These are phyloP conservation scores for Phalloptychus januarius DNA, from an alignment of 2,797 vertebrate genomes.

Conservation along the genomic window DNA sequence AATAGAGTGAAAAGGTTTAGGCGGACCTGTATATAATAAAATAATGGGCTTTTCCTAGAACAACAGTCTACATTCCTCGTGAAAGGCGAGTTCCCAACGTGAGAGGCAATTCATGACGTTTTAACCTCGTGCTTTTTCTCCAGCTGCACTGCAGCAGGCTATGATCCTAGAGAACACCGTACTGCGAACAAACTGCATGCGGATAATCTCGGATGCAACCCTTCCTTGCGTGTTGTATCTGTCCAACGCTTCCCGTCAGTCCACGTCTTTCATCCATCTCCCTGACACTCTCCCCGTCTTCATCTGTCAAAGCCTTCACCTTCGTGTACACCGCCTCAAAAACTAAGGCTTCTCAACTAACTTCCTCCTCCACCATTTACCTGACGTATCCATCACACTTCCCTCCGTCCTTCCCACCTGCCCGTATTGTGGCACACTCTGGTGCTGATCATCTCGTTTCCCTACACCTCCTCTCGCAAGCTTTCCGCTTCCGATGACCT, in stretches of 20 bases:
- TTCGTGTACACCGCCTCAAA: slow-evolving; percentile 46
- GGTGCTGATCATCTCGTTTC: slow-evolving; percentile 7
- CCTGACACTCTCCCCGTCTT: slow-evolving; percentile 48
- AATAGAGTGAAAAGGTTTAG: not conserved
- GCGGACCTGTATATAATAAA: not conserved
- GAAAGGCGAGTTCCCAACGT: slow-evolving; percentile 15
- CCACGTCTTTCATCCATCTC: slow-evolving; percentile 24
- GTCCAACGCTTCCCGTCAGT: slow-evolving; percentile 23
- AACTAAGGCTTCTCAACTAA: slow-evolving; percentile 24
- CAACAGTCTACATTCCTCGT: not conserved
- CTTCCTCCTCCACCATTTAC: slow-evolving; percentile 37
- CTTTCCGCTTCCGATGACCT: slow-evolving; percentile 45
- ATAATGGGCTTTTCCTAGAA: not conserved
- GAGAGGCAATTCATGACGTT: slow-evolving; percentile 25
- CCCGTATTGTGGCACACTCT: slow-evolving; percentile 25
- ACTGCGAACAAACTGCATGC: slow-evolving; percentile 18
- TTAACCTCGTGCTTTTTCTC: slow-evolving; percentile 19
- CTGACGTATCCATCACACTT: slow-evolving; percentile 14
- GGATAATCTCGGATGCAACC: slow-evolving; percentile 20
- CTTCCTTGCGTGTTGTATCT: slow-evolving; percentile 14
- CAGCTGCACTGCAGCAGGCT: not conserved
- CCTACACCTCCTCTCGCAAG: slow-evolving; percentile 17
- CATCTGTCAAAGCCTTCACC: slow-evolving; percentile 47
- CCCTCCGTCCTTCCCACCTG: slow-evolving; percentile 1
- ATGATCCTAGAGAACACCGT: slow-evolving; percentile 4